Evolutionary conservation across 2,113 vertebrate genomes (phyloP).

Genomic region (Himantopus leucocephalus): DNA sequence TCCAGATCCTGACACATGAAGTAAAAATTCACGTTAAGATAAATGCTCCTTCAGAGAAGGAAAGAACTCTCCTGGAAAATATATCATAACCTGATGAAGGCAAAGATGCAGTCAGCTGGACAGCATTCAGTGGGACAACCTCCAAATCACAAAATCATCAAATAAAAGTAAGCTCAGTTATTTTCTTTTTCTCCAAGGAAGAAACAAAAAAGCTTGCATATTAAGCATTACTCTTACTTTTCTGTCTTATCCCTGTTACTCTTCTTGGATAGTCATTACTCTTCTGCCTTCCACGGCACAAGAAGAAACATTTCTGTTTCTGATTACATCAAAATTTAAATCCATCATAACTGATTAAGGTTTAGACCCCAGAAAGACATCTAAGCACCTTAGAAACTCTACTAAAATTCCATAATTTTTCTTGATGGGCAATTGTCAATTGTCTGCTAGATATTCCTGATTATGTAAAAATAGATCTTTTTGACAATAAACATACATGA

Average conservation of each 20-base stretch:
- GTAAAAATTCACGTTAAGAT: background rate
- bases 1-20: background rate
- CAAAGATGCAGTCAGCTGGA: background rate
- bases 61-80: background rate
- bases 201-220: background rate
- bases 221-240: background rate
- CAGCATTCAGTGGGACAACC: background rate
- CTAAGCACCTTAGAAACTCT: background rate
- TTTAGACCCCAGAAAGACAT: background rate
- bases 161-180: background rate
- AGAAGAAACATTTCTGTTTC: background rate
- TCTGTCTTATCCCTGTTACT: background rate
- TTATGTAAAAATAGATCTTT: background rate
- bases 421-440: background rate
- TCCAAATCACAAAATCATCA: background rate
- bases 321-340: background rate
- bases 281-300: background rate
- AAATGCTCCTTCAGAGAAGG: background rate
- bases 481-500: background rate
- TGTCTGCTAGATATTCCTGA: background rate
- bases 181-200: background rate
- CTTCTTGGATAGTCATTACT: background rate
- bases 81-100: background rate
- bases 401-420: background rate
- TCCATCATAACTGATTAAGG: background rate